Conservation (phyloP, 2,797 vertebrate species). For the Semotilus atromaculatus region DNA sequence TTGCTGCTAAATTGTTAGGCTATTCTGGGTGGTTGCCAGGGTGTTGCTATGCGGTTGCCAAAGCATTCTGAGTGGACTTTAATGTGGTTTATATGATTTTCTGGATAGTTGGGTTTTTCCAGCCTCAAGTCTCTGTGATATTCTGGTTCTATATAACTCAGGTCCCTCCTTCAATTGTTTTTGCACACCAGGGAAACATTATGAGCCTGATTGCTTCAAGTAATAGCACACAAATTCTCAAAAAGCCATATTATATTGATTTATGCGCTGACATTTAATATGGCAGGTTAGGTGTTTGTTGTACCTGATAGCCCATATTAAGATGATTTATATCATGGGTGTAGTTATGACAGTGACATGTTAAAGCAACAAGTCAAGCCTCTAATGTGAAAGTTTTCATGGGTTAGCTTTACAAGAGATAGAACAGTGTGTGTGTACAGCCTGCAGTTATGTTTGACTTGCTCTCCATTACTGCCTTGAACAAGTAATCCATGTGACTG, state of each 20-base stretch:
- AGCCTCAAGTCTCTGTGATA: not conserved
- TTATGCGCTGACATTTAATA: not conserved
- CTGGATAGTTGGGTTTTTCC: not conserved
- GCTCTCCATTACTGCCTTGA: conserved; percentile 60
- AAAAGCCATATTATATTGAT: not conserved
- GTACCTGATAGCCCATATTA: not conserved
- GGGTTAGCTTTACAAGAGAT: conserved; percentile 56
- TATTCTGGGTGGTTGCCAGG: conserved; percentile 11
- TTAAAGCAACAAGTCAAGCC: not conserved
- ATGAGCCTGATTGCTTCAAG: not conserved
- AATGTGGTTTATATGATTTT: conserved; percentile 3
- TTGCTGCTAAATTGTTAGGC: not conserved
- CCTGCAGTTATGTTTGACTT: conserved; percentile 65
- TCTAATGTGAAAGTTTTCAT: conserved; percentile 25
- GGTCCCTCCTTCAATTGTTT: not conserved
- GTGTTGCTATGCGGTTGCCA: not conserved
- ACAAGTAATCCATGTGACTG: conserved; percentile 63
- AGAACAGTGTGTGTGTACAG: conserved; percentile 52
- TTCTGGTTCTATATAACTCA: conserved; percentile 5
- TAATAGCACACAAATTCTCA: not conserved
- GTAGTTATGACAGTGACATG: not conserved
- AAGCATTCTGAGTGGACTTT: conserved; percentile 1
- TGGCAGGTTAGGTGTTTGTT: conserved; percentile 5
- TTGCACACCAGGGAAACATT: not conserved
- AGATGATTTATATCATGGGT: not conserved